Percentiles rank a stretch among this genome's conserved stretches.
phyloP scores from a whole-genome alignment of 64 coral and sea anemone species.

The Catalaphyllia jardinei region DNA sequence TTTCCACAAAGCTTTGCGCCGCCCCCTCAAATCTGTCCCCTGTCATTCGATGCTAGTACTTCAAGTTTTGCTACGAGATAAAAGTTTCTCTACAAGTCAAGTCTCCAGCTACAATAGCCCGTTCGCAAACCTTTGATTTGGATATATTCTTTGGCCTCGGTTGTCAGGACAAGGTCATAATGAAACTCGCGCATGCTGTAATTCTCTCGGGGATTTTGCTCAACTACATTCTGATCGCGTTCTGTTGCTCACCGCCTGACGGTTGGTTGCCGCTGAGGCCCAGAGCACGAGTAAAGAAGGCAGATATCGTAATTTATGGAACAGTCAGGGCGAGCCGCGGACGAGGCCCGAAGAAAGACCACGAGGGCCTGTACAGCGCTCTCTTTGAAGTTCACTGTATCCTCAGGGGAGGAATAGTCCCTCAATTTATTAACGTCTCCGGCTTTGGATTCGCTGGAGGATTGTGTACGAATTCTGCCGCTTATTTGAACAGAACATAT shows the following conservation, averaged over 20 bases:
- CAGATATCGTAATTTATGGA: slow-evolving; percentile 78
- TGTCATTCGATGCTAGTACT: slow-evolving; percentile 78
- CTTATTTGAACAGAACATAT: slow-evolving; percentile 83
- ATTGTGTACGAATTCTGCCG: slow-evolving; percentile 75
- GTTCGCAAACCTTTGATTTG: background rate
- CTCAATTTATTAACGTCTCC: slow-evolving; percentile 74
- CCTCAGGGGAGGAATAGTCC: slow-evolving; percentile 75
- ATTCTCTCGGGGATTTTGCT: slow-evolving; percentile 51
- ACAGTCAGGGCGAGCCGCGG: slow-evolving; percentile 67
- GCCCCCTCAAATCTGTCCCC: slow-evolving; percentile 55
- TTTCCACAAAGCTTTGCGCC: slow-evolving; percentile 65
- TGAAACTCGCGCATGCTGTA: slow-evolving; percentile 4
- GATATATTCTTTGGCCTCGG: background rate
- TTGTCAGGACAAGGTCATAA: background rate
- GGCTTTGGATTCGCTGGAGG: slow-evolving; percentile 80
- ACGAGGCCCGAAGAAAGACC: slow-evolving; percentile 19
- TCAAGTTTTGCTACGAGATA: slow-evolving; percentile 18
- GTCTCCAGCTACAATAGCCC: background rate
- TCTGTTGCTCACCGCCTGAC: slow-evolving; percentile 68
- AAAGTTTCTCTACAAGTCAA: slow-evolving; percentile 30
- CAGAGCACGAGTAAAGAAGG: slow-evolving; percentile 63
- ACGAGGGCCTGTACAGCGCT: slow-evolving; percentile 63
- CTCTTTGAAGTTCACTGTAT: slow-evolving; percentile 78
- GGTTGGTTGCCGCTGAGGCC: slow-evolving; percentile 55
- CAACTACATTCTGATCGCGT: slow-evolving; percentile 12